Evolutionary conservation across 2,797 vertebrate genomes (phyloP).

Genomic region (Pantherophis vulpinus): DNA sequence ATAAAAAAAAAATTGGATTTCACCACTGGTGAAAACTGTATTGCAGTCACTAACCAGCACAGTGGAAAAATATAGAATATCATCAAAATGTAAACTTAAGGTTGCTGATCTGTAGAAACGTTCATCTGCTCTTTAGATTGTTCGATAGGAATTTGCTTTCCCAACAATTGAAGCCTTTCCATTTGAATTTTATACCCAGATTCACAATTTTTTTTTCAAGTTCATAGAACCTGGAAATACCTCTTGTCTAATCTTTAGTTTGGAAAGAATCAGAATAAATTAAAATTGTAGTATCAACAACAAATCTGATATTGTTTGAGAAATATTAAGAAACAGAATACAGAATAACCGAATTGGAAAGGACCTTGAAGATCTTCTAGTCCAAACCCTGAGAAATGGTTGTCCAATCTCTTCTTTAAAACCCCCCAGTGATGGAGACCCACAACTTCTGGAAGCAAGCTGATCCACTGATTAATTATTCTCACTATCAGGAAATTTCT

Average conservation of each 20-base stretch:
- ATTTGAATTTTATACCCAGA: slow-evolving; percentile 64
- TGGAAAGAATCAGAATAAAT: slow-evolving; percentile 58
- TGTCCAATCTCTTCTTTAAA: too few species aligned
- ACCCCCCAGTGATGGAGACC: too few species aligned
- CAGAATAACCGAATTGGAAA: too few species aligned
- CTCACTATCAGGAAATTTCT: too few species aligned
- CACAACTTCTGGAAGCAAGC: too few species aligned
- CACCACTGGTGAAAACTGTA: background rate
- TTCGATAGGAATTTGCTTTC: background rate
- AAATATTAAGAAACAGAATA: background rate
- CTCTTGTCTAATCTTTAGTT: slow-evolving; percentile 56
- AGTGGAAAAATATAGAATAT: background rate
- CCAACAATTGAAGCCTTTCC: slow-evolving; percentile 52
- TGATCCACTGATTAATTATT: too few species aligned
- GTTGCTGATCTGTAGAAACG: background rate
- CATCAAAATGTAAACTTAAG: background rate
- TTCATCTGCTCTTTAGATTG: background rate
- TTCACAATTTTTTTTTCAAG: slow-evolving; percentile 55
- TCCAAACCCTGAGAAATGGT: too few species aligned
- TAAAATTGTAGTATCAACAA: background rate
- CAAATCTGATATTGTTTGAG: background rate
- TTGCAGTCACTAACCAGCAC: background rate
- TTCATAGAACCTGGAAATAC: slow-evolving; percentile 58
- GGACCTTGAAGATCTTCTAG: too few species aligned
- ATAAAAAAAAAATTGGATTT: too few species aligned